A percentile compares a stretch with the other conserved stretches of the same genome.
Conservation (phyloP, 2,113 vertebrate species). For the Coptodon rendalli region DNA sequence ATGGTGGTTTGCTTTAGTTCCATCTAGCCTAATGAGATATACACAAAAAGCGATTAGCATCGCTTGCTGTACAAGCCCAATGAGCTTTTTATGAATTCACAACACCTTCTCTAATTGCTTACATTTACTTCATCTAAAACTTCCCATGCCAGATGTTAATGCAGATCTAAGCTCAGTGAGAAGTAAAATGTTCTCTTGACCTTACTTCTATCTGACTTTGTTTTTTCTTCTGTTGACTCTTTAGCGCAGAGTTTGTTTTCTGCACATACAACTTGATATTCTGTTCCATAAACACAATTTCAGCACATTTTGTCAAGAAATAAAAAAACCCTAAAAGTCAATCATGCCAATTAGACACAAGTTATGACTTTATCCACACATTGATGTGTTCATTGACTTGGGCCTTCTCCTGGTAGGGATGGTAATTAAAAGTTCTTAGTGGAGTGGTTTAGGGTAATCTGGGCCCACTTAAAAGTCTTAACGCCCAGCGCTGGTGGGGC, state of each 20-base stretch:
- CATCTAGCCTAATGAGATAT: slow-evolving; percentile 47
- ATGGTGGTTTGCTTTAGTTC: slow-evolving; percentile 51
- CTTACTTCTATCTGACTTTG: background rate
- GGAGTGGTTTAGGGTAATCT: slow-evolving; percentile 48
- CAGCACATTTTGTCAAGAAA: background rate
- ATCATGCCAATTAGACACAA: slow-evolving; percentile 31
- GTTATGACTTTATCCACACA: slow-evolving; percentile 43
- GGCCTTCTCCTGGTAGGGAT: slow-evolving; percentile 16
- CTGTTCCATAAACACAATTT: background rate
- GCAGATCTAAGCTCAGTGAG: background rate
- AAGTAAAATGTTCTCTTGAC: background rate
- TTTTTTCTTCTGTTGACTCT: background rate
- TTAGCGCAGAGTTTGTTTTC: background rate
- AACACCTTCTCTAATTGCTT: background rate
- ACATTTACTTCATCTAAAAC: background rate
- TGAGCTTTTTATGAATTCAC: slow-evolving; percentile 19
- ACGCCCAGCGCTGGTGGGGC: slow-evolving; percentile 16
- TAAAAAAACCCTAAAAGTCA: background rate
- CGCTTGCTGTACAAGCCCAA: slow-evolving; percentile 9
- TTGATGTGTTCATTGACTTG: slow-evolving; percentile 44
- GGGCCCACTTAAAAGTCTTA: slow-evolving; percentile 54
- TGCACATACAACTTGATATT: background rate
- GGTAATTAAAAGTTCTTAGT: slow-evolving; percentile 58
- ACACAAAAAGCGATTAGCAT: slow-evolving; percentile 48
- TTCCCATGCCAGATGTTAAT: background rate